These are phyloP conservation scores for Daphoenositta chrysoptera DNA, from an alignment of 2,113 vertebrate species.

Conservation along the genomic window DNA sequence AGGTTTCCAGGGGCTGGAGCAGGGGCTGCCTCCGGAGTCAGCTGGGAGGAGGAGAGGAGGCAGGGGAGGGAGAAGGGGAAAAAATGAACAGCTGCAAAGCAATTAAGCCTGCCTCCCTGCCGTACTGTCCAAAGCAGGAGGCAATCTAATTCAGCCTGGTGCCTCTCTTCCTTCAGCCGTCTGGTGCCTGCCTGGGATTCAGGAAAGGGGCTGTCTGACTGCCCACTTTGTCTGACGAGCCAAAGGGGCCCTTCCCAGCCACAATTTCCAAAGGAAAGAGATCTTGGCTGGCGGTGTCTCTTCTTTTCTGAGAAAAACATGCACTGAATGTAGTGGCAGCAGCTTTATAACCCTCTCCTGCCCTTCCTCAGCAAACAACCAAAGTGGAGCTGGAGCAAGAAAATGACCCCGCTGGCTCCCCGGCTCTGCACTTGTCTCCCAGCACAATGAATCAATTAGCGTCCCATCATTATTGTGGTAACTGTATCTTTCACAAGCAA, in stretches of 20 bases:
- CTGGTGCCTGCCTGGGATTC: conserved; percentile 67
- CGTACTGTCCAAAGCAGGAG: conserved; percentile 49
- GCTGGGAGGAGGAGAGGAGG: neutral
- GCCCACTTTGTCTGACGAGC: conserved; percentile 59
- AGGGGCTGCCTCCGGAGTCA: neutral
- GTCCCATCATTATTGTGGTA: conserved; percentile 16
- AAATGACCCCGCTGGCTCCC: neutral
- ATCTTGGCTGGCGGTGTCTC: conserved; percentile 47
- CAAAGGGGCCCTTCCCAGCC: conserved; percentile 62
- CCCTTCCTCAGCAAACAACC: conserved; percentile 60
- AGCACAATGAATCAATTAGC: conserved; percentile 47
- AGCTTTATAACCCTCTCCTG: conserved; percentile 46
- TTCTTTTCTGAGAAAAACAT: conserved; percentile 49
- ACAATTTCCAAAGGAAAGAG: conserved; percentile 61
- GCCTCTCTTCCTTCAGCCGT: conserved; percentile 70
- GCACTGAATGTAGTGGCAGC: conserved; percentile 14
- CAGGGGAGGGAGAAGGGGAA: neutral
- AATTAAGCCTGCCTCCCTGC: conserved; percentile 54
- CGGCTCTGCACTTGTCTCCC: neutral
- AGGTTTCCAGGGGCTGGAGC: neutral
- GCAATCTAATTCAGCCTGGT: conserved; percentile 70
- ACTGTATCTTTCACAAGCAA: conserved; percentile 45
- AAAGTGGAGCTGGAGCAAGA: conserved; percentile 9
- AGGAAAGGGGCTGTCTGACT: conserved; percentile 66
- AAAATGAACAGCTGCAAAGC: conserved; percentile 61